Percentiles rank a stretch among this genome's conserved stretches.
These are phyloP conservation scores for Pentamera pediparva DNA, from an alignment of 53 echinoderm and acorn worm genomes.

Conservation along the genomic window DNA sequence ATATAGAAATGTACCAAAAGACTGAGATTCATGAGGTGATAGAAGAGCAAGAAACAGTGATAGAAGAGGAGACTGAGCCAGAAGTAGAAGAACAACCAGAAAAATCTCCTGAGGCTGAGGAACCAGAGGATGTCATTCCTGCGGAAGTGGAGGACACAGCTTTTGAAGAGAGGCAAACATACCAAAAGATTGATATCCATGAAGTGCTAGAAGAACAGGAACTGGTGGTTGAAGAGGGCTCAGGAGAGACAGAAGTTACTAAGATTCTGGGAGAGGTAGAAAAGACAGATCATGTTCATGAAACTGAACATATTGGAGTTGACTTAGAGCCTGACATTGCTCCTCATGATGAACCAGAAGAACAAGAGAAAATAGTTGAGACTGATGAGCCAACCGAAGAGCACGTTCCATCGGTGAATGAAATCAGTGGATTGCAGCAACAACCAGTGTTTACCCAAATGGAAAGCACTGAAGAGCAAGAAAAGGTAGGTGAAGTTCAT, in stretches of 20 bases:
- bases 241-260: neutral
- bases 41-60: neutral
- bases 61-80: neutral
- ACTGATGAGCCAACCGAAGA: neutral
- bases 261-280: neutral
- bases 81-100: neutral
- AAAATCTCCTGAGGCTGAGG: constrained; percentile 9
- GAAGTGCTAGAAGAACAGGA: neutral
- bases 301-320: neutral
- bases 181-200: too few species aligned
- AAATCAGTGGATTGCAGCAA: neutral
- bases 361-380: neutral
- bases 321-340: neutral
- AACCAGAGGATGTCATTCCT: constrained; percentile 21
- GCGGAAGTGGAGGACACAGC: constrained; percentile 6
- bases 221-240: neutral
- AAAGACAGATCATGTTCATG: neutral
- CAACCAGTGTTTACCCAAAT: neutral
- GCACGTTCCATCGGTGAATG: neutral
- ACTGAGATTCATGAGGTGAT: neutral
- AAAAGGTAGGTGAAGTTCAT: neutral
- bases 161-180: constrained; percentile 21
- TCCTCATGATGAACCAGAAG: neutral
- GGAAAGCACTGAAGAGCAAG: neutral
- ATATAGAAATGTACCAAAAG: neutral